Conservation (phyloP, 2,888 invertebrate species). For the Athetis lepigone region DNA sequence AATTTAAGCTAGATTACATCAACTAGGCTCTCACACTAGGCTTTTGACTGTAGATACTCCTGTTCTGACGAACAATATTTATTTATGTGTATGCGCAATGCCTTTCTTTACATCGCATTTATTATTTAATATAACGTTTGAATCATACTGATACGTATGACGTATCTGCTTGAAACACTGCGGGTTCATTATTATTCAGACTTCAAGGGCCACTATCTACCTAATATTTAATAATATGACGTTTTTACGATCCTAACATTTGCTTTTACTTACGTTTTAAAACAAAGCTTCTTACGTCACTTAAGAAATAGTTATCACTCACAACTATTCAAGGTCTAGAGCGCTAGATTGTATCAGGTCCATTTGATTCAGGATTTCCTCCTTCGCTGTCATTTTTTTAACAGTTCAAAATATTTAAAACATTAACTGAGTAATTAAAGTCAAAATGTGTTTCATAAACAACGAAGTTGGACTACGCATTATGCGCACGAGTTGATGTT, state of each 20-base stretch:
- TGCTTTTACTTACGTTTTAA: slow-evolving; percentile 24
- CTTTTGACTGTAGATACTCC: not conserved
- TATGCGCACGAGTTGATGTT: slow-evolving; percentile 8
- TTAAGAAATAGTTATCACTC: slow-evolving; percentile 3
- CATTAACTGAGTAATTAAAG: too few relatives aligned
- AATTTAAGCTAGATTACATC: not conserved
- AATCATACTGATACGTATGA: slow-evolving; percentile 3
- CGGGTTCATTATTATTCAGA: slow-evolving; percentile 32
- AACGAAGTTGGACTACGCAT: slow-evolving; percentile 8
- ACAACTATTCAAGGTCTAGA: slow-evolving; percentile 26
- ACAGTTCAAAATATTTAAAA: too few relatives aligned
- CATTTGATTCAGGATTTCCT: slow-evolving; percentile 45
- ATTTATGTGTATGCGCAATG: not conserved
- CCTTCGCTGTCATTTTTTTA: slow-evolving; percentile 18
- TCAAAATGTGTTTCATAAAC: slow-evolving; percentile 4
- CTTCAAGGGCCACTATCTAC: slow-evolving; percentile 29
- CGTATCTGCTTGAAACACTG: slow-evolving; percentile 21
- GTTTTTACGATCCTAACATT: slow-evolving; percentile 21
- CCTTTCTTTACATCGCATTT: not conserved
- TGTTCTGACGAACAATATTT: not conserved
- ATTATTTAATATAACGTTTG: slow-evolving; percentile 11
- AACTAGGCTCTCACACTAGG: not conserved
- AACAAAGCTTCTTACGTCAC: slow-evolving; percentile 10
- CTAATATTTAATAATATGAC: slow-evolving; percentile 14
- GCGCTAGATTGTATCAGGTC: slow-evolving; percentile 19